Percentiles rank a stretch among this genome's conserved stretches.
Evolutionary conservation across 2,888 invertebrate species (phyloP).

Genomic region (Caenorhabditis auriculariae): DNA sequence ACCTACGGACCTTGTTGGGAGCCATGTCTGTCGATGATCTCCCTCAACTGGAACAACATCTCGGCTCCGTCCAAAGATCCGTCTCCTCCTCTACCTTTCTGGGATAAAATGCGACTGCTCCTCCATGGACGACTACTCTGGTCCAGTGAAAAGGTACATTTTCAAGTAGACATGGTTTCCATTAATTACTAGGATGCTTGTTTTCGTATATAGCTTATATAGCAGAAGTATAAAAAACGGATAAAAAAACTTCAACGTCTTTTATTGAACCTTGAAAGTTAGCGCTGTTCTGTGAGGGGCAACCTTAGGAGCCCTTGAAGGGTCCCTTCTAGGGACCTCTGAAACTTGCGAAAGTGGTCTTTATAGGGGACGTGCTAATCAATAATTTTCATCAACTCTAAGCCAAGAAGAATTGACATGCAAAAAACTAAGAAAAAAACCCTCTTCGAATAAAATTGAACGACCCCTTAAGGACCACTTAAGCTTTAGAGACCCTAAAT

Average conservation of each 20-base stretch:
- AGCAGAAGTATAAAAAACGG: not conserved
- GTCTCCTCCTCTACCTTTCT: conserved; percentile 88
- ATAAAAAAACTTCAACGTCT: not conserved
- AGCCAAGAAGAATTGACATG: too few relatives aligned
- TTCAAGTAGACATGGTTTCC: too few relatives aligned
- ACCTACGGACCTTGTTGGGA: conserved; percentile 99
- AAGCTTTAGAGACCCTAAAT: not conserved
- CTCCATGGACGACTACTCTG: conserved; percentile 89
- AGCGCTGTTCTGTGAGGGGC: not conserved
- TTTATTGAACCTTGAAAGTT: not conserved
- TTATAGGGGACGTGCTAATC: too few relatives aligned
- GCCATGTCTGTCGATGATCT: conserved; percentile 78
- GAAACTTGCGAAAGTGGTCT: too few relatives aligned
- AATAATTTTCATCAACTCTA: too few relatives aligned
- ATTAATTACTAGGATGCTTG: not conserved
- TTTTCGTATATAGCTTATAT: not conserved
- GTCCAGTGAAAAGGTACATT: conserved; percentile 74
- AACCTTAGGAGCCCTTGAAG: not conserved
- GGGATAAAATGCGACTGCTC: conserved; percentile 86
- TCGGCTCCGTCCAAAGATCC: conserved; percentile 79
- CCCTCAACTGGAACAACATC: conserved; percentile 63
- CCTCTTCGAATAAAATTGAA: too few relatives aligned
- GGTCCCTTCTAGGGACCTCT: too few relatives aligned
- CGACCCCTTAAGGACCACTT: too few relatives aligned
- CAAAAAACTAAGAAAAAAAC: too few relatives aligned